Evolutionary conservation across 2,797 vertebrate genomes (phyloP).

Genomic region (Dermochelys coriacea): DNA sequence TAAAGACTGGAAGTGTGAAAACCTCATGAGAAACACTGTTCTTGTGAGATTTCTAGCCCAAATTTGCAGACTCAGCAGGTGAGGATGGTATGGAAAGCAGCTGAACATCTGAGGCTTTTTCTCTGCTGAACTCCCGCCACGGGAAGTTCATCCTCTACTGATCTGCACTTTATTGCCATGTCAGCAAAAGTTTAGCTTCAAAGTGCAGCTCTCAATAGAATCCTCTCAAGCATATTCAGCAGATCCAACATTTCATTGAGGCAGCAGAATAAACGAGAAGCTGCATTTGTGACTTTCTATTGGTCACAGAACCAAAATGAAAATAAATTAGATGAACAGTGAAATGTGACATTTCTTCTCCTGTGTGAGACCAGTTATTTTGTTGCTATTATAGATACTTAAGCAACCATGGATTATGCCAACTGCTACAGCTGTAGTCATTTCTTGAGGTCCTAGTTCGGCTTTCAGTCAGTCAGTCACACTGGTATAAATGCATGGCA

Average conservation of each 20-base stretch:
- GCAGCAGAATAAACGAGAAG: neutral
- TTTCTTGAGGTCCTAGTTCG: neutral
- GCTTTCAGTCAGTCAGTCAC: neutral
- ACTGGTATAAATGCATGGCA: neutral
- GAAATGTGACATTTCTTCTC: neutral
- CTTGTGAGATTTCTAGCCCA: neutral
- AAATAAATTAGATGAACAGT: neutral
- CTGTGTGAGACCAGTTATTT: neutral
- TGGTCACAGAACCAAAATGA: neutral
- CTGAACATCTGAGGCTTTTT: neutral
- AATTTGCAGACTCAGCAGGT: neutral
- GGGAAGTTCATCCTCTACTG: neutral
- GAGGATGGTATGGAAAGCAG: neutral
- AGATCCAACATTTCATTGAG: slow-evolving; percentile 3
- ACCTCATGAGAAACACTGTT: neutral
- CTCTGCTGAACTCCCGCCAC: neutral
- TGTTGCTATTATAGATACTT: neutral
- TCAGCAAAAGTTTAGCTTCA: neutral
- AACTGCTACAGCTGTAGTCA: neutral
- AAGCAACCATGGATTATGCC: neutral
- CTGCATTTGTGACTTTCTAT: neutral
- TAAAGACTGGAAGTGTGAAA: neutral
- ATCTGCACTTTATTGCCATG: neutral
- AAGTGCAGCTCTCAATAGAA: neutral
- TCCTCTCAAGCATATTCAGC: neutral